Conservation (phyloP, 2,888 invertebrate genomes). For the Mimas tiliae region DNA sequence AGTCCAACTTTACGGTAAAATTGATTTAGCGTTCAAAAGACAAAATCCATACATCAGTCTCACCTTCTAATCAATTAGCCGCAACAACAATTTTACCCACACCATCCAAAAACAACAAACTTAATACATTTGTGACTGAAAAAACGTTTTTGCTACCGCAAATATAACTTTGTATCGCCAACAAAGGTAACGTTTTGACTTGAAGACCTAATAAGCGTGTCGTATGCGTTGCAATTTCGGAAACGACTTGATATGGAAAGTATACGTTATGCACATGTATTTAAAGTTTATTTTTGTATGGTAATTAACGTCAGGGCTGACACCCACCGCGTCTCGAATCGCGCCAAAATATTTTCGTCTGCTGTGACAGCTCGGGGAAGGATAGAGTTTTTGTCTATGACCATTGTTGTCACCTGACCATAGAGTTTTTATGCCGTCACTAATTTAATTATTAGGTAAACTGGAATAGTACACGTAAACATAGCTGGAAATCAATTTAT, state of each 20-base stretch:
- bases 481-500: background rate
- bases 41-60: constrained; percentile 22
- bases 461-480: background rate
- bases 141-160: background rate
- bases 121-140: background rate
- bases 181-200: constrained; percentile 47
- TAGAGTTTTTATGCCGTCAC: constrained; percentile 23
- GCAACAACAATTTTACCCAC: constrained; percentile 4
- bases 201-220: constrained; percentile 15
- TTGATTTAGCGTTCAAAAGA: constrained; percentile 9
- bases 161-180: constrained; percentile 39
- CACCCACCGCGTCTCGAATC: constrained; percentile 77
- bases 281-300: background rate
- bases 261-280: background rate
- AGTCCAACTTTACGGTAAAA: constrained; percentile 16
- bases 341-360: constrained; percentile 77
- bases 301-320: constrained; percentile 19
- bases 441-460: constrained; percentile 13
- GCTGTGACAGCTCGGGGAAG: constrained; percentile 64
- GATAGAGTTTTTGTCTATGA: constrained; percentile 23
- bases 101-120: background rate
- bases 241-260: background rate
- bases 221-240: constrained; percentile 16
- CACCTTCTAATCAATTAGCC: constrained; percentile 30
- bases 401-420: constrained; percentile 24